Percentiles rank a stretch among this genome's conserved stretches.
These are phyloP conservation scores for Lutjanus erythropterus DNA, from an alignment of 2,113 vertebrate species.

Conservation along the genomic window DNA sequence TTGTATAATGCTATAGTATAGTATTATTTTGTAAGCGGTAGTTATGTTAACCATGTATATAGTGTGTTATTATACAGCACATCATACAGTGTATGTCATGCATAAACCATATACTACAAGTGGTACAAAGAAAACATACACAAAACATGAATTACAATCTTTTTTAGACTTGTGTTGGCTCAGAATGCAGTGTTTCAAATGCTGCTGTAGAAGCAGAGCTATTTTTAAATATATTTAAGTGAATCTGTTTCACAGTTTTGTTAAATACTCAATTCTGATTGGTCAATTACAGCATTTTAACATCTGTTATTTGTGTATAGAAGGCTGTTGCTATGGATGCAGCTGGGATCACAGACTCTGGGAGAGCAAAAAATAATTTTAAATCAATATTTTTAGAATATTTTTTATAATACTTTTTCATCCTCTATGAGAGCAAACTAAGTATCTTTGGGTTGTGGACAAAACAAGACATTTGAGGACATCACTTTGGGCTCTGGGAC, in stretches of 20 bases:
- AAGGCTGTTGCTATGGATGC: too few species aligned
- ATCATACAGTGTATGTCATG: neutral
- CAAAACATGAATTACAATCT: neutral
- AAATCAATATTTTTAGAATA: too few species aligned
- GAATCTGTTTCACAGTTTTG: neutral
- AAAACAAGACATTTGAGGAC: too few species aligned
- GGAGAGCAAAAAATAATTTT: too few species aligned
- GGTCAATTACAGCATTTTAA: too few species aligned
- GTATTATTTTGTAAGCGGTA: constrained; percentile 1
- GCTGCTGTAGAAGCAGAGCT: neutral
- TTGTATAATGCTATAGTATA: neutral
- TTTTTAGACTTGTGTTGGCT: neutral
- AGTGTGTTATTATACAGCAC: constrained; percentile 17
- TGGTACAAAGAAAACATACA: neutral
- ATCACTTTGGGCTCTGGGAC: too few species aligned
- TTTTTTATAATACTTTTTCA: too few species aligned
- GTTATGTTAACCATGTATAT: neutral
- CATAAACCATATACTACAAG: constrained; percentile 8
- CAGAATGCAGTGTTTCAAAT: neutral
- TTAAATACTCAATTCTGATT: too few species aligned
- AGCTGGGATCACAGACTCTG: too few species aligned
- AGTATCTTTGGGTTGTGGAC: too few species aligned
- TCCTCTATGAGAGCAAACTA: too few species aligned
- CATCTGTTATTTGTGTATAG: too few species aligned
- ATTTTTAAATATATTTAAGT: neutral